Conservation (phyloP, 2,797 vertebrate species). For the Helicolenus hilgendorfi region DNA sequence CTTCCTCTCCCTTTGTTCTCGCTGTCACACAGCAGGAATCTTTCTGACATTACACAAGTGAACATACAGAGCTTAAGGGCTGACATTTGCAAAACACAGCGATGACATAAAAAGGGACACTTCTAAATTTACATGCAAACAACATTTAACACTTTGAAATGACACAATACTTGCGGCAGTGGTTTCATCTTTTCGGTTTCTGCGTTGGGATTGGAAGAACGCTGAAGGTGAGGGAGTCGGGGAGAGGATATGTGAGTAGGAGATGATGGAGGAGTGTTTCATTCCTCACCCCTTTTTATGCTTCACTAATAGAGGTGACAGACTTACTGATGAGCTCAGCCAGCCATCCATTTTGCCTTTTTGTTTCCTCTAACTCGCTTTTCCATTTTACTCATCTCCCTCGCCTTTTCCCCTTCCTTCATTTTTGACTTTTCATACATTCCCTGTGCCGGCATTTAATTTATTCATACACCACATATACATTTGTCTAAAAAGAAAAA, state of each 20-base stretch:
- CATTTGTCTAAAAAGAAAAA: conserved; percentile 1
- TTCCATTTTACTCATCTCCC: not conserved
- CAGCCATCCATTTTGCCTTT: conserved; percentile 10
- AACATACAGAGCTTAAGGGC: not conserved
- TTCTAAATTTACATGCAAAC: conserved; percentile 43
- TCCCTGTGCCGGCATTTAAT: not conserved
- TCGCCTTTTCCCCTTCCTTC: not conserved
- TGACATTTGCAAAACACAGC: not conserved
- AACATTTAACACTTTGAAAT: conserved; percentile 14
- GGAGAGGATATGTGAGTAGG: not conserved
- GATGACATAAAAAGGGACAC: conserved; percentile 23
- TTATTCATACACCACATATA: not conserved
- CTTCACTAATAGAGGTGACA: conserved; percentile 37
- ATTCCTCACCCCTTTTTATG: conserved; percentile 28
- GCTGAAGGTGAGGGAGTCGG: not conserved
- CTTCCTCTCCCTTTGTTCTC: conserved; percentile 11
- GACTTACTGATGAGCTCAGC: conserved; percentile 23
- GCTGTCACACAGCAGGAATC: not conserved
- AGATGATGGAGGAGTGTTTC: conserved; percentile 35
- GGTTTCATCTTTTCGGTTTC: not conserved
- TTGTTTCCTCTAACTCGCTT: not conserved
- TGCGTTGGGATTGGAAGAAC: not conserved
- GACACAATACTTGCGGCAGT: not conserved
- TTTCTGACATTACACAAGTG: not conserved
- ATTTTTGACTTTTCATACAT: not conserved